These are phyloP conservation scores for Porites evermanni DNA, from an alignment of 92 coral and sea anemone species.

Conservation along the genomic window DNA sequence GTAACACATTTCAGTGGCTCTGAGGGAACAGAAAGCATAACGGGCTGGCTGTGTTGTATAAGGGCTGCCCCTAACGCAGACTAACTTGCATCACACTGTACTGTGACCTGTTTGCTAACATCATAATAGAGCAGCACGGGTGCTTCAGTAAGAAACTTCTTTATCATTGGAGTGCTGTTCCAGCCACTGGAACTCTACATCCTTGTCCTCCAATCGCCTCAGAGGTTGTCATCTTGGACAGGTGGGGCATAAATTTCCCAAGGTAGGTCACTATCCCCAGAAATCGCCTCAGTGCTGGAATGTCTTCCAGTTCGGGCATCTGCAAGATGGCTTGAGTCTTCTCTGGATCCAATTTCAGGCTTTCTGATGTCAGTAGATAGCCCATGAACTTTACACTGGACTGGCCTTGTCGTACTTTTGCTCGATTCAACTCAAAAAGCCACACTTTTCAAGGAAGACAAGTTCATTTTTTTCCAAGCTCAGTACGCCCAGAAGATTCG, in stretches of 20 bases:
- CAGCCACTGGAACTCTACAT: slow-evolving; percentile 55
- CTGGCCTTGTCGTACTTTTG: slow-evolving; percentile 28
- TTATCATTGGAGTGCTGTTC: slow-evolving; percentile 47
- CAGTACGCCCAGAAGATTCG: too few species aligned
- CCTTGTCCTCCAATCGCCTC: slow-evolving; percentile 25
- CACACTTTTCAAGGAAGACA: slow-evolving; percentile 61
- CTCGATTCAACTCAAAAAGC: slow-evolving; percentile 59
- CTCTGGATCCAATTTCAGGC: neutral
- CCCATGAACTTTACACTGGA: neutral
- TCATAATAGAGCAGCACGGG: slow-evolving; percentile 48
- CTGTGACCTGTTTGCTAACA: slow-evolving; percentile 29
- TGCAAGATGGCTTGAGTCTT: neutral
- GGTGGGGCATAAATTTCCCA: slow-evolving; percentile 57
- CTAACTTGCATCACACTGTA: slow-evolving; percentile 42
- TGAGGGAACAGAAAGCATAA: slow-evolving; percentile 53
- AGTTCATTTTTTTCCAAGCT: slow-evolving; percentile 51
- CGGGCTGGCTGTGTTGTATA: slow-evolving; percentile 52
- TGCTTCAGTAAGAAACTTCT: slow-evolving; percentile 27
- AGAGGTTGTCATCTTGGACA: slow-evolving; percentile 26
- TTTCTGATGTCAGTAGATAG: neutral
- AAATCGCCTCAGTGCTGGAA: slow-evolving; percentile 40
- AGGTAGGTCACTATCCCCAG: slow-evolving; percentile 62
- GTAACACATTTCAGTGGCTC: slow-evolving; percentile 45
- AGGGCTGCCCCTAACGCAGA: slow-evolving; percentile 32
- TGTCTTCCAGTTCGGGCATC: slow-evolving; percentile 18